phyloP scores from a whole-genome alignment of 92 coral and sea anemone genomes.

The Meandrina meandrites region DNA sequence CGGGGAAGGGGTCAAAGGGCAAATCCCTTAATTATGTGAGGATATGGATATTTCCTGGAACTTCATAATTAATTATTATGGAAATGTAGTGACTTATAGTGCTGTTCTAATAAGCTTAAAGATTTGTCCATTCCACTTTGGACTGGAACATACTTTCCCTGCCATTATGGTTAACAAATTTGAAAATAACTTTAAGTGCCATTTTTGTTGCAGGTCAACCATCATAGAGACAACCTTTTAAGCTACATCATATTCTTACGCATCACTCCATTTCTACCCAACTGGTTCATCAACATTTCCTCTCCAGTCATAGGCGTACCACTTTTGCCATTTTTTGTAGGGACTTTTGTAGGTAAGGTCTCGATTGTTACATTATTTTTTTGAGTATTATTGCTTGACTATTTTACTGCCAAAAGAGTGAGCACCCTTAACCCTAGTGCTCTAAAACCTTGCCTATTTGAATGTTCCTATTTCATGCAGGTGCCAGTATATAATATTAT shows the following conservation, averaged over 20 bases:
- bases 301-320: conserved; percentile 98
- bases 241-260: conserved; percentile 95
- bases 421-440: too few relatives aligned
- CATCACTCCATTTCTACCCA: conserved; percentile 97
- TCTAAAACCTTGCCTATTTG: too few relatives aligned
- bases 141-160: not conserved
- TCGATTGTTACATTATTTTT: not conserved
- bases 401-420: not conserved
- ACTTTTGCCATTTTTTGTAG: conserved; percentile 87
- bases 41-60: too few relatives aligned
- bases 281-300: conserved; percentile 96
- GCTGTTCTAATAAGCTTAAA: too few relatives aligned
- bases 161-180: too few relatives aligned
- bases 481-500: too few relatives aligned
- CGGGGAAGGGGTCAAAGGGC: too few relatives aligned
- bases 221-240: conserved; percentile 88
- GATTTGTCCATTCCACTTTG: too few relatives aligned
- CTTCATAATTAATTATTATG: too few relatives aligned
- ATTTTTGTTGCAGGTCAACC: conserved; percentile 82
- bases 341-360: conserved; percentile 90
- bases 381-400: not conserved
- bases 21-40: too few relatives aligned
- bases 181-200: not conserved
- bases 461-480: too few relatives aligned
- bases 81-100: too few relatives aligned